Base-by-base conservation (phyloP, 1,140 invertebrate species). In the Brachionus paranguensis region DNA sequence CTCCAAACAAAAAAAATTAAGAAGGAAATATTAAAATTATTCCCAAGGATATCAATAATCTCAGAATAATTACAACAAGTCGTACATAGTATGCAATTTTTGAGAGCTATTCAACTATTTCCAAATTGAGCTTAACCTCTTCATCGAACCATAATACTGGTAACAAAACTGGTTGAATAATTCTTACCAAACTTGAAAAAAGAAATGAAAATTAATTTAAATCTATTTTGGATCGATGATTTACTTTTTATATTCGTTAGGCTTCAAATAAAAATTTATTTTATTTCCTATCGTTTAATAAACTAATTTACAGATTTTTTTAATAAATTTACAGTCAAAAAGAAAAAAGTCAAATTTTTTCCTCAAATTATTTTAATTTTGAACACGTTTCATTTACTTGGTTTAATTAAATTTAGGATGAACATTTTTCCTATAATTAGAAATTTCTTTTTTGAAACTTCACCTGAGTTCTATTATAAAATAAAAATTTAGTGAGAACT, bases 111-210 rank as follows among this genome's bases (percentile, higher is more conserved):
- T 37, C n/a, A 20, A 1, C 2, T n/a, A 24, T 72, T 41, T 72
- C 14, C 2, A 17, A 41, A 43, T 24, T 17, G 8, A 76, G 72
- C 0, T 24, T 27, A 14, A 76, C 14, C 50, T 76, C 43, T 17
- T 65, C 79, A 1, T 83, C 79, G 33, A 83, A 83, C 60, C 79
- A 83, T 11, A 83, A 2, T n/a, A 83, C 43, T 33, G 79, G 79
- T 53, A 83, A 17, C 20, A 83, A 53, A 41, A 45, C 37, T 53
- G 79, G 79, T 20, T 83, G 33, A 29, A 83, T 29, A 8, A 45
- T 45, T 83, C 45, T 68, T 3, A 47, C 37, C 12, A 83, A n/a
- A 83, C 79, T 83, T n/a, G 24, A 68, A 83, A 45, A n/a, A 60
- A 83, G 7, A 5, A 24, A 3, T 27, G 12, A 33, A 64, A 37